A percentile compares a stretch with the other conserved stretches of the same genome.
Conservation (phyloP, 2,113 vertebrate genomes). For the Pampusana beccarii region DNA sequence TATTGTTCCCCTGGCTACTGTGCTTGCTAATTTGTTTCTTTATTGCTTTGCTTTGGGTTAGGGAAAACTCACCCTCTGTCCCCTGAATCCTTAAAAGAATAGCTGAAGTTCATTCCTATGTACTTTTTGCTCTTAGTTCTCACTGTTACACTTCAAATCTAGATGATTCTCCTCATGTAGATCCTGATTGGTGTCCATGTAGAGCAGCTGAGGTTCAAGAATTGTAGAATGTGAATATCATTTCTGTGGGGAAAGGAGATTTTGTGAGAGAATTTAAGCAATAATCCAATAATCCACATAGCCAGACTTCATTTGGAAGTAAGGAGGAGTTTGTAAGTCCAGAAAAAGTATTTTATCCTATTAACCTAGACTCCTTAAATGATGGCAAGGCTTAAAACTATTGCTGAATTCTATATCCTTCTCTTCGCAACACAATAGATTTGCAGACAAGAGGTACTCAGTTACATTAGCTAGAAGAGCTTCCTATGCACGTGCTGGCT, state of each 20-base stretch:
- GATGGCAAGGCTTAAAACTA: not conserved
- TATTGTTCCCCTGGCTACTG: not conserved
- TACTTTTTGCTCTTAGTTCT: not conserved
- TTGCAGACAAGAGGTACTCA: not conserved
- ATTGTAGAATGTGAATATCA: not conserved
- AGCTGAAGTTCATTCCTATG: not conserved
- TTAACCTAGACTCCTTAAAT: not conserved
- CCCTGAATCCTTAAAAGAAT: not conserved
- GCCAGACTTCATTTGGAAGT: not conserved
- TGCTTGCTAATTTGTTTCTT: constrained; percentile 50
- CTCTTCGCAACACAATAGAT: not conserved
- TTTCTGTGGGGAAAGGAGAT: not conserved
- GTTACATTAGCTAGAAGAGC: not conserved
- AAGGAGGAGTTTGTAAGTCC: not conserved
- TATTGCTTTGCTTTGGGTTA: constrained; percentile 25
- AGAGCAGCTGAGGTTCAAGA: not conserved
- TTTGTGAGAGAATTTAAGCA: not conserved
- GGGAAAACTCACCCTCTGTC: not conserved
- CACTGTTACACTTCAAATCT: not conserved
- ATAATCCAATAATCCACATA: not conserved
- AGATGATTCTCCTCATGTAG: not conserved
- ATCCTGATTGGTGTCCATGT: not conserved
- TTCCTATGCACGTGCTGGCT: not conserved
- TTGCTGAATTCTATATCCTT: not conserved
- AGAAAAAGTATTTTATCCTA: not conserved